Base-by-base conservation (phyloP, 2,888 invertebrate species). In the Terebella lapidaria region DNA sequence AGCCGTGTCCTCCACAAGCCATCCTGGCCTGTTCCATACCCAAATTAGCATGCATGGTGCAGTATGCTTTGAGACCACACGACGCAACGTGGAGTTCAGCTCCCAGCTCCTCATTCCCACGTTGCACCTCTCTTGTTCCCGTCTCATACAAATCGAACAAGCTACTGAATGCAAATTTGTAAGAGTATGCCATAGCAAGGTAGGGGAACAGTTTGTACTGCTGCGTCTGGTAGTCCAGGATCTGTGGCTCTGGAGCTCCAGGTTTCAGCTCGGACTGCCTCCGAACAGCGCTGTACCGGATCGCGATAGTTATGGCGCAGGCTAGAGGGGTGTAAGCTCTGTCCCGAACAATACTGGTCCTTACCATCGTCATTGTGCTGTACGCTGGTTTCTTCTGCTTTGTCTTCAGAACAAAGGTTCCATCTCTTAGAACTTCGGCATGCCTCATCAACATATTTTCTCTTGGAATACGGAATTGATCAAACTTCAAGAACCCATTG, bases 1-100 rank as follows among this genome's bases (percentile, higher is more conserved):
- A 96, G 2, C 96, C 96, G 81, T 96, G 95, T 0, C 96, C 96
- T 55, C 96, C 96, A 81, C 95, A 96, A 10, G 95, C 85, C 64
- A 92, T 84, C 18, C 96, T 87, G 68, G 91, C 88, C 15, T 86
- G 86, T 80, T 96, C 95, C 28, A 94, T 87, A 47, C 88, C 89
- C 57, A 81, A 81, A 0, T 90, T 85, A 30, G 88, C 87, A 78
- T 90, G 89, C 1, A 87, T 84, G 1, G 93, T 88, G 63, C 87
- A 87, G 52, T 92, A 87, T 0, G 95, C 92, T 81, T 96, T 96
- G 61, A 96, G 81, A 72, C 94, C 94, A 76, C 94, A 92, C 0
- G 94, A 88, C 28, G 94, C 82, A 0, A 92, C 93, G 82, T 96
- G 95, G 46, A 93, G 80, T 90, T n/a, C n/a, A n/a, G n/a, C n/a